Evolutionary conservation across 2,797 vertebrate species (phyloP).

Genomic region (Crotalus adamanteus): DNA sequence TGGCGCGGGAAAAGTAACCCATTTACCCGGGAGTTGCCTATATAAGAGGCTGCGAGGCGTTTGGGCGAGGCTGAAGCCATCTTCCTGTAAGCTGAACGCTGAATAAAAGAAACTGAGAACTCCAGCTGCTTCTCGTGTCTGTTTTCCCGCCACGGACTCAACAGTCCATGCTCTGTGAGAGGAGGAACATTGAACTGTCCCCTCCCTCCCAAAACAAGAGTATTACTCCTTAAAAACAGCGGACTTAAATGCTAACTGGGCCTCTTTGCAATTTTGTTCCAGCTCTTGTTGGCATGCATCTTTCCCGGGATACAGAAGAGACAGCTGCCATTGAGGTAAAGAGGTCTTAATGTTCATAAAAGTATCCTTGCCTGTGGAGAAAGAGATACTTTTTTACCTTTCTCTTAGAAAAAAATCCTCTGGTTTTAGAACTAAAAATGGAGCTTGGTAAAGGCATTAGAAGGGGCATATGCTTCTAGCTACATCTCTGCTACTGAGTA

Average conservation of each 20-base stretch:
- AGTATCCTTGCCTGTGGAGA: background rate
- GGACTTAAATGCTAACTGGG: background rate
- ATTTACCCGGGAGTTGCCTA: no score
- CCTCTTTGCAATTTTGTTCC: background rate
- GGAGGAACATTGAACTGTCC: background rate
- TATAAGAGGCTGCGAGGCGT: no score
- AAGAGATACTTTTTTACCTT: background rate
- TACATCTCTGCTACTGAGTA: background rate
- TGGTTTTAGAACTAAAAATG: background rate
- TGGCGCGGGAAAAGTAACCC: no score
- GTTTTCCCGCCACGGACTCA: no score
- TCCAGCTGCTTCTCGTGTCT: no score
- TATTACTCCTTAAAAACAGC: background rate
- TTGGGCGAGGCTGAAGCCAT: no score
- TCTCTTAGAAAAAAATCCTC: background rate
- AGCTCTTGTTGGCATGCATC: conserved; percentile 15
- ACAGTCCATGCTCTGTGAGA: background rate
- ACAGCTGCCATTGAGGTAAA: background rate
- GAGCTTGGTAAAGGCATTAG: background rate
- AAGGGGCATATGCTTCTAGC: background rate
- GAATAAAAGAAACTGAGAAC: no score
- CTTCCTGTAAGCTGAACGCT: no score
- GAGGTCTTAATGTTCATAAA: background rate
- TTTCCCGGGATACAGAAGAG: conserved; percentile 20
- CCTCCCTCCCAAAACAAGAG: no score